Evolutionary conservation across 2,888 invertebrate genomes (phyloP), one percentile per base, ranked within the genome.

Genomic region (Coleophora flavipennella): DNA sequence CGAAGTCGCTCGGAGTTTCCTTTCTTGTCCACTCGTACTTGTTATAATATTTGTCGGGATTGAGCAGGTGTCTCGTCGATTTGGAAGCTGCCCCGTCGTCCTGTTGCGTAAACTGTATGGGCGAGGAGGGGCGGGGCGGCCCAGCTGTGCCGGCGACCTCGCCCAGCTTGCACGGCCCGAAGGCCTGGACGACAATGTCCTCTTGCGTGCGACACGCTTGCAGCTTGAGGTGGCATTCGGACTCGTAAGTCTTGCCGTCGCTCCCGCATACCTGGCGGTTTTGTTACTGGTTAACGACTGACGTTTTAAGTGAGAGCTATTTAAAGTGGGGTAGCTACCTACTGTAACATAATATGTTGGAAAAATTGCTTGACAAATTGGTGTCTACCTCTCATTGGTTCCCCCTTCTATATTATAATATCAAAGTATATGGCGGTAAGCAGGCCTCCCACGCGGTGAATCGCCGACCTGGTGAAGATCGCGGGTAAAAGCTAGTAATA

Each of bases 121-220:
- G 90, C 0, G 92, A 92, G 51, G 91, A 92, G n/a, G 91, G 89
- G 49, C 91, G 86, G 8, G 89, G 86, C 0, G 93, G 93, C 57
- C 90, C 91, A 49, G 92, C 92, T 4, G 93, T 93, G 43, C 91
- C 92, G 40, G 89, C 87, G 47, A 88, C 76, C 60, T 90, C 88
- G 45, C 90, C 88, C 53, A 91, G 86, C 83, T 90, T 89, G 72
- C 92, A 92, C 43, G 90, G 89, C 34, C 92, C 92, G 53, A 92
- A 91, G 1, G 91, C 91, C 71, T 91, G 90, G 4, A 93, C 88
- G 25, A 91, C 90, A 49, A 95, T 90, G 59, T 92, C 91, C 55
- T 90, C 90, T 79, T 94, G 94, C 59, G 90, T 85, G 57, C 91
- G 89, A 77, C 96, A 96, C 38, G 94, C 92, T 72, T 93, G 91